Evolutionary conservation across 2,113 vertebrate genomes (phyloP), one percentile per base, ranked within the genome.

Genomic region (Epinephelus moara): DNA sequence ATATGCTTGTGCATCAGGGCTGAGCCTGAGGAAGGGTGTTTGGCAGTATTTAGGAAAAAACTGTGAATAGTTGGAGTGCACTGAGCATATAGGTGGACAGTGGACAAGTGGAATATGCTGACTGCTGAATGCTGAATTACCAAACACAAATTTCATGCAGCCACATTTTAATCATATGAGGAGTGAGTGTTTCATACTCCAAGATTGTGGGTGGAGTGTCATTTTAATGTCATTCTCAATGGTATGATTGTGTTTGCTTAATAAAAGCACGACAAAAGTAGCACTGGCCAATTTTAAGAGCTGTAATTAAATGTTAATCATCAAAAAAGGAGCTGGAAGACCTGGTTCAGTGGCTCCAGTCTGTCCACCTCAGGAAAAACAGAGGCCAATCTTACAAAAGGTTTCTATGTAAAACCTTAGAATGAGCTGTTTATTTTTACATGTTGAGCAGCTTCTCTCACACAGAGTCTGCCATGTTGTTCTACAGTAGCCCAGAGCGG

Each of bases 291-390:
- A 10, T 40, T 78, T 45, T 45, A 2, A 60, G 10, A 21, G 13
- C 15, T 60, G 21, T 40, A 75, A 75, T 82, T 78, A 79, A 66
- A 49, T n/a, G 8, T 18, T 68, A 73, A 56, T 68, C 40, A 42
- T 42, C 9, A 1, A 25, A 69, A 18, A 57, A 57, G 3, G 0
- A 23, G 11, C 70, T 42, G 50, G 18, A 64, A 37, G 60, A 82
- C 64, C 70, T n/a, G 45, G 70, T 74, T 73, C 21, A 57, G 10
- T 73, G 50, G 69, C 84, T 78, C 74, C 74, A 61, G 53, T 5
- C 19, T 61, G 61, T 61, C 42, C 0, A 3, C 8, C 1, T 2
- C 19, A 7, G 53, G 0, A 42, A 60, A 40, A 37, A n/a, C n/a
- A 40, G 37, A 4, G 7, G 10, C 1, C 21, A 18, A 7, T 12